Base-by-base conservation (phyloP, 2,113 vertebrate species). In the Porphyrio hochstetteri region DNA sequence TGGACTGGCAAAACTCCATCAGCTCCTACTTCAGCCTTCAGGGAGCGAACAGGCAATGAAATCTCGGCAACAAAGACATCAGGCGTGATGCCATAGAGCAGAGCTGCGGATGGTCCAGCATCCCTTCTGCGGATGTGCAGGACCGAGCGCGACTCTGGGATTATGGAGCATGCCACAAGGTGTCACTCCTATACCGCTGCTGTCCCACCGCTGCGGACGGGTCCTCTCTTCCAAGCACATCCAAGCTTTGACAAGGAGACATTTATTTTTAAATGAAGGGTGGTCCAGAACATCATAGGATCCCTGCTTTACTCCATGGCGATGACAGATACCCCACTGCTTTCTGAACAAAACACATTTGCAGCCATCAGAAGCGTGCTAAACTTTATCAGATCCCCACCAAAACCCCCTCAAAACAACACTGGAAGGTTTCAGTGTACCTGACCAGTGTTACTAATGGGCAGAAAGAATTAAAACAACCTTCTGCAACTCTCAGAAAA, bases 181-280 rank as follows among this genome's bases (percentile, higher is more conserved):
- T 87, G 96, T 91, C 95, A 87, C 74, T 44, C 89, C 46, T 9
- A 21, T 5, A 68, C 94, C 56, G 5, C 55, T 6, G 33, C 44
- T 4, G 1, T 4, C 48, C 57, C 60, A 16, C 12, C 2, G 12
- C 93, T 24, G 76, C 6, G 42, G 53, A 31, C 2, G 48, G 64
- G 67, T 33, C 57, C 0, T 27, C 71, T 46, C 53, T 5, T 33
- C 27, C 23, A 16, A 24, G 40, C 55, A 4, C 2, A 8, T 3
- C 61, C 4, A 67, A 60, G 40, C 24, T 65, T 16, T 21, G 65
- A 33, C 38, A 18, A 6, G 27, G 23, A 55, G 61, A 48, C 21
- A 12, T 23, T 16, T 31, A 18, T 20, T 6, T 23, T 42, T 52
- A 10, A 35, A 29, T 61, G 77, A 67, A 80, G 40, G 25, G 5